Base-by-base conservation (phyloP, 2,888 invertebrate species). In the Lycaena phlaeas region DNA sequence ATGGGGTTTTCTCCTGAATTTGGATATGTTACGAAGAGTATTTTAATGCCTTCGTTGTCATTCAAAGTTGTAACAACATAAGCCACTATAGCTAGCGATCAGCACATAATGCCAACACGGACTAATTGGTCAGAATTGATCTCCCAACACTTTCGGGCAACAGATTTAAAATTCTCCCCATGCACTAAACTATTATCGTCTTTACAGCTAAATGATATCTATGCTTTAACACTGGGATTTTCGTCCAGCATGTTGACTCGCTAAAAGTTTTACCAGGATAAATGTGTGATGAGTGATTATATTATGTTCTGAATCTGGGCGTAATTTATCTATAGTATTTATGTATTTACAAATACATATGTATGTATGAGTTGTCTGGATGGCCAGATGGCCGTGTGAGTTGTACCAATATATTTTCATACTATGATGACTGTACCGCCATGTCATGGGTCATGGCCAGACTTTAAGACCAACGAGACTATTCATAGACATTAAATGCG, bases 1-100 rank as follows among this genome's bases (percentile, higher is more conserved):
- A n/a, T n/a, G n/a, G n/a, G n/a, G n/a, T 84, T 87, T 64, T 94
- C 94, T 3, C 97, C 97, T 57, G 94, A 95, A 62, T 97, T 97
- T 0, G 97, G 96, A 69, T 97, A 97, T 10, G 92, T 92, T 9
- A 97, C 87, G 29, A 96, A 72, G 0, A 94, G 93, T 46, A 94
- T 87, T 6, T 57, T 58, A 14, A 53, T 43, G 5, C 49, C 34
- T 11, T 56, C 48, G 12, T 59, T 57, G 1, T 61, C 56, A 48
- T 64, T 61, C 40, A 85, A 61, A 7, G 64, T 64, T 17, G 48
- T 56, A 11, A 84, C 66, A 18, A 84, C 53, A 7, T 61, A 60
- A 1, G 56, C 50, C n/a, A 85, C 69, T 41, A 70, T 57, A 12
- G 52, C 53, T 2, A 85, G 85, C 4, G 77, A 65, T 9, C 94